Evolutionary conservation across 1,140 invertebrate genomes (phyloP).

Genomic region (Prorops nasuta): DNA sequence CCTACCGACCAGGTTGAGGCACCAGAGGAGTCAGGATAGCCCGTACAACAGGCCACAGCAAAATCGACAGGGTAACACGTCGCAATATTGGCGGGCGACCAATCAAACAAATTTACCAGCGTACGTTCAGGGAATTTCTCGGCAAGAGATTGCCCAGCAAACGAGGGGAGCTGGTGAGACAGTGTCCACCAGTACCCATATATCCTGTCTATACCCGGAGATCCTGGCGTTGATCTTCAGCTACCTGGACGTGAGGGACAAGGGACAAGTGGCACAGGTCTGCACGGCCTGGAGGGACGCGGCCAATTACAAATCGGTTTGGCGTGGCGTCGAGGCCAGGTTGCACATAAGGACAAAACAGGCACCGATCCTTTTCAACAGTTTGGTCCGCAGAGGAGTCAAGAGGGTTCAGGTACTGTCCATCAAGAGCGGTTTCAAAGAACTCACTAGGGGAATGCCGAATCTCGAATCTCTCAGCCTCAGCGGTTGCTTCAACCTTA

Average conservation of each 20-base stretch:
- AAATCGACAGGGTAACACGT: not conserved
- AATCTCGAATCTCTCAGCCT: slow-evolving; percentile 85
- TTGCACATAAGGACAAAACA: slow-evolving; percentile 83
- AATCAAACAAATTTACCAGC: slow-evolving; percentile 14
- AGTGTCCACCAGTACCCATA: slow-evolving; percentile 66
- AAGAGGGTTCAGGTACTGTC: slow-evolving; percentile 86
- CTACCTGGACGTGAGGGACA: slow-evolving; percentile 83
- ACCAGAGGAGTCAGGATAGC: slow-evolving; percentile 22
- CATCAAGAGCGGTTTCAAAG: slow-evolving; percentile 76
- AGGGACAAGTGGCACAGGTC: slow-evolving; percentile 86
- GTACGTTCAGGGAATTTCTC: slow-evolving; percentile 19
- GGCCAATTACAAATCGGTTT: slow-evolving; percentile 87
- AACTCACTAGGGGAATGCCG: slow-evolving; percentile 83
- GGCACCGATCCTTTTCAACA: slow-evolving; percentile 80
- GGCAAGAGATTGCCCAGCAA: slow-evolving; percentile 21
- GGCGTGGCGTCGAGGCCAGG: slow-evolving; percentile 89
- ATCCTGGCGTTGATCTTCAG: slow-evolving; percentile 89
- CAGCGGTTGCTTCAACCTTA: slow-evolving; percentile 91
- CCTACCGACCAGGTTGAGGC: slow-evolving; percentile 24
- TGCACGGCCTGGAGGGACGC: slow-evolving; percentile 88
- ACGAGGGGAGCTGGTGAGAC: slow-evolving; percentile 16
- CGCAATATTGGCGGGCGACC: not conserved
- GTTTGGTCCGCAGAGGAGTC: slow-evolving; percentile 83
- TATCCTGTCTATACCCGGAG: slow-evolving; percentile 88
- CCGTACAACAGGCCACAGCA: not conserved